These are phyloP conservation scores for Martes martes DNA, from an alignment of 2,113 vertebrate genomes.

Conservation along the genomic window DNA sequence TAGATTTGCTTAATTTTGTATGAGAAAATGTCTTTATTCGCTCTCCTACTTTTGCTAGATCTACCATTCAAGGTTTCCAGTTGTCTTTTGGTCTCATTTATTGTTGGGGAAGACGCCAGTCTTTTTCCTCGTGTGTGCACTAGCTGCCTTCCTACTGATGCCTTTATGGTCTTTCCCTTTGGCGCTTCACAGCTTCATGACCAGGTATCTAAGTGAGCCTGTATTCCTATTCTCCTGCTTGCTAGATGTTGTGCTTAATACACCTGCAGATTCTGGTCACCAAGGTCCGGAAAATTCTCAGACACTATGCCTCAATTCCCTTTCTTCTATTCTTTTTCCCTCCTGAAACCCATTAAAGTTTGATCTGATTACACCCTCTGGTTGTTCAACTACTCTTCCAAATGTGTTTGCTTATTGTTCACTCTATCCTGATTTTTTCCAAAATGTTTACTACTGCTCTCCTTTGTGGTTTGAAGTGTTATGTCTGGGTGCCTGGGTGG, in stretches of 20 bases:
- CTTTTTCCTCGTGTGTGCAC: not conserved
- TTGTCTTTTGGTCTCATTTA: not conserved
- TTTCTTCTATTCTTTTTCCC: not conserved
- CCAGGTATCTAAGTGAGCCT: accelerated
- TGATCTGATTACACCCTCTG: not conserved
- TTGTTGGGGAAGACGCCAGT: not conserved
- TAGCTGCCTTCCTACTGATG: not conserved
- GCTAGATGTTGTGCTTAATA: not conserved
- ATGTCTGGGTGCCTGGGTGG: too few relatives aligned
- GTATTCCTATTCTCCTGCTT: not conserved
- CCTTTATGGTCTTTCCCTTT: not conserved
- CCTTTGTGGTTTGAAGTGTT: not conserved
- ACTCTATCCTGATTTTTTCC: not conserved
- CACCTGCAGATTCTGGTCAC: not conserved
- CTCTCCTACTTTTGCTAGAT: not conserved
- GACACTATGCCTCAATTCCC: not conserved
- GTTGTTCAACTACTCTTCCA: not conserved
- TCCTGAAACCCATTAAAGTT: not conserved
- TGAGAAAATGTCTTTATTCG: not conserved
- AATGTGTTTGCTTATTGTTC: not conserved
- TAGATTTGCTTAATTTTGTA: not conserved
- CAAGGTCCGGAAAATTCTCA: not conserved
- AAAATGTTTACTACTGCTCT: not conserved
- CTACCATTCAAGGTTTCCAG: not conserved
- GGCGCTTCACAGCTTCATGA: not conserved